Percentiles rank a stretch among this genome's conserved stretches.
These are phyloP conservation scores for Neoscelio sp. DNA, from an alignment of 2,888 invertebrate genomes.

Conservation along the genomic window DNA sequence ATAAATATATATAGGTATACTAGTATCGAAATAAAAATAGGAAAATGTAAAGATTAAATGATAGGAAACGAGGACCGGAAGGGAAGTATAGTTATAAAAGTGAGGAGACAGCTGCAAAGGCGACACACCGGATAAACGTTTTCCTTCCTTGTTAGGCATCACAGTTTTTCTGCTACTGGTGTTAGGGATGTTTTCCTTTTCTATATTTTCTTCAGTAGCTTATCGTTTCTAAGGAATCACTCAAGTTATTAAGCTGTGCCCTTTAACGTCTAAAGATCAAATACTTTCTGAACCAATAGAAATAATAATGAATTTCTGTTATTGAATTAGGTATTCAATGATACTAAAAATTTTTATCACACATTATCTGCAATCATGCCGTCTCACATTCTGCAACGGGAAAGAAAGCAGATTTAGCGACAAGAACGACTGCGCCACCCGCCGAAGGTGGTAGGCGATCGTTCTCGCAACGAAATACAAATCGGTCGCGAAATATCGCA, in stretches of 20 bases:
- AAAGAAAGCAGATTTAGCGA: too few relatives aligned
- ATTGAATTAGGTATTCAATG: too few relatives aligned
- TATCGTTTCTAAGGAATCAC: background rate
- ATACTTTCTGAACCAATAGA: background rate
- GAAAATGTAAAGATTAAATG: conserved; percentile 12
- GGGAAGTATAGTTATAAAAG: conserved; percentile 21
- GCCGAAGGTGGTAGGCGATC: too few relatives aligned
- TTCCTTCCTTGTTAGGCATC: background rate
- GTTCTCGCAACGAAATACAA: too few relatives aligned
- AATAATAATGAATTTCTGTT: conserved; percentile 1
- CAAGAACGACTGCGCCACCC: too few relatives aligned
- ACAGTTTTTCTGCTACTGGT: background rate
- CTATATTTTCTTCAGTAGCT: conserved; percentile 7
- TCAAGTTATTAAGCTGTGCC: background rate
- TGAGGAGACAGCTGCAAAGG: conserved; percentile 16
- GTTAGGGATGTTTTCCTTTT: conserved; percentile 11
- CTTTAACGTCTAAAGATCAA: background rate
- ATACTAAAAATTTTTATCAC: too few relatives aligned
- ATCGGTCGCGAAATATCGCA: too few relatives aligned
- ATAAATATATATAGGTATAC: background rate
- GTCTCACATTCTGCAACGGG: too few relatives aligned
- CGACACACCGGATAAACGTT: conserved; percentile 23
- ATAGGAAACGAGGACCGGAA: conserved; percentile 16
- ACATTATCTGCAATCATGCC: too few relatives aligned
- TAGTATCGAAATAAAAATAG: conserved; percentile 4